Evolutionary conservation across 2,888 invertebrate genomes (phyloP), one percentile per base, ranked within the genome.

Genomic region (Heteropelma amictum): DNA sequence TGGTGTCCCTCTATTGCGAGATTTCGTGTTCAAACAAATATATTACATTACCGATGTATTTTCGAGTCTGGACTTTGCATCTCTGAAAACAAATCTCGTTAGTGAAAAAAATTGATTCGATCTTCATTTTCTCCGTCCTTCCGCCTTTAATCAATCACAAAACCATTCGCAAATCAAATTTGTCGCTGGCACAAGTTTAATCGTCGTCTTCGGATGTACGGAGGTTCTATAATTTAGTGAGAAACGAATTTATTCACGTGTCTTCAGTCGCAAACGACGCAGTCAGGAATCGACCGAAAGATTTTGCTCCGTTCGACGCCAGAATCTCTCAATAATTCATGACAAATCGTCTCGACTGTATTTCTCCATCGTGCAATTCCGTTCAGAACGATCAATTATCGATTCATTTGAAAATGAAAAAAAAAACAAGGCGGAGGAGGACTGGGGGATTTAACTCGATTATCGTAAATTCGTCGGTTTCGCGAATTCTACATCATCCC

Each of bases 271-370:
- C 53, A 51, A 19, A 35, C 23, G 51, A 30, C 47, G 14, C 53
- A 58, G 14, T 17, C 28, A 60, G 10, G 28, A 64, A 49, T 28
- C 19, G 26, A 65, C 33, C 26, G 49, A 45, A 63, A 71, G 63
- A 68, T 68, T 63, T 51, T 23, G 35, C 21, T 58, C 68, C n/a
- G 21, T 45, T 26, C 53, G 64, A 28, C 35, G 17, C 49, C 8
- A 21, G 42, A 67, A 61, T 58, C 49, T 42, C 58, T 30, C 2
- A 71, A 71, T 71, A 68, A 75, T 75, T 71, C 71, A 75, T 68
- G 63, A 7, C 23, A 8, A 28, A 38, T 51, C 63, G 75, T 75
- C 71, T 75, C 75, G 75, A 51, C 70, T 40, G 19, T 64, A 28
- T 60, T 17, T 56, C 49, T 12, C 30, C 64, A 5, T 17, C 64